Evolutionary conservation across 2,113 vertebrate species (phyloP).

Genomic region (Cebidichthys violaceus): DNA sequence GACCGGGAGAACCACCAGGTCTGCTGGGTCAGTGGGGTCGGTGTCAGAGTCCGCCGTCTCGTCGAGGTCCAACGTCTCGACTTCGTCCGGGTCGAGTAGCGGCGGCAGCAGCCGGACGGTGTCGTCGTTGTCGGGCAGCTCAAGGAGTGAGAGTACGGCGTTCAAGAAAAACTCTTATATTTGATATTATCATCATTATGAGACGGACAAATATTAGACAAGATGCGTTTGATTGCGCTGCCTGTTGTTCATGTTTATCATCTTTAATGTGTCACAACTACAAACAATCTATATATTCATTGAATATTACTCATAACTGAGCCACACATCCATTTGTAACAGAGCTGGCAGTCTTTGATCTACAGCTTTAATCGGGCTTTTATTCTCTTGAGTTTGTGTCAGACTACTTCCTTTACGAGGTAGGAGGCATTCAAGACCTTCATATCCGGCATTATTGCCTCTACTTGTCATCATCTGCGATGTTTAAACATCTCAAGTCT

Average conservation of each 20-base stretch:
- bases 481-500: too few relatives aligned
- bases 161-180: conserved; percentile 75
- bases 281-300: background rate
- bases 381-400: background rate
- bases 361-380: background rate
- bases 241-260: background rate
- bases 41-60: conserved; percentile 48
- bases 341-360: background rate
- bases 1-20: background rate
- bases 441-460: background rate
- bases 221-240: conserved; percentile 5
- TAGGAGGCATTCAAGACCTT: background rate
- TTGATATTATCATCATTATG: conserved; percentile 19
- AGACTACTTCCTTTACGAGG: background rate
- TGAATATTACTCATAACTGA: background rate
- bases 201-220: background rate
- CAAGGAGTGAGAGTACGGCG: conserved; percentile 9
- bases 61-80: conserved; percentile 42
- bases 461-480: background rate
- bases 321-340: background rate
- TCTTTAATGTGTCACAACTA: background rate
- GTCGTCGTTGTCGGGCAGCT: conserved; percentile 50
- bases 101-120: conserved; percentile 39
- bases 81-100: conserved; percentile 25
- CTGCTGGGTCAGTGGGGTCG: conserved; percentile 10